phyloP scores from a whole-genome alignment of 2,797 vertebrate genomes.

The Megalops cyprinoides region DNA sequence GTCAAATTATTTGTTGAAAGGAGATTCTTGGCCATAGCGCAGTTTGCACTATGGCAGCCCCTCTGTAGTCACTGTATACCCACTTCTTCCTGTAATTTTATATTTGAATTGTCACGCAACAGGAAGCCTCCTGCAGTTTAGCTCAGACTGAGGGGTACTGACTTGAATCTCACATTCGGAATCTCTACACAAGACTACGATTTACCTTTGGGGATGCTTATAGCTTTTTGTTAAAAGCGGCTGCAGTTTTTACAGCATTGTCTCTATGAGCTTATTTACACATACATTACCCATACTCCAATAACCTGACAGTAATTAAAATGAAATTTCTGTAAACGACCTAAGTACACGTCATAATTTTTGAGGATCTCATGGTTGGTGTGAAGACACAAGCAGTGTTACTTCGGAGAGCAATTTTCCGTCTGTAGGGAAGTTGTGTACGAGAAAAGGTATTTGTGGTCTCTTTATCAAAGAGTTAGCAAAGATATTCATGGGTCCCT shows the following conservation, averaged over 20 bases:
- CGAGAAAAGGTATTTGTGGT: not conserved
- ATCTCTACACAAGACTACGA: slow-evolving; percentile 26
- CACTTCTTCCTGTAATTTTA: slow-evolving; percentile 75
- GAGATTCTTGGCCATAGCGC: slow-evolving; percentile 61
- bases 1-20: slow-evolving; percentile 74
- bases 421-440: too few relatives aligned
- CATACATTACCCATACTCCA: not conserved
- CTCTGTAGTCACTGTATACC: slow-evolving; percentile 65
- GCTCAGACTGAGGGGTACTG: slow-evolving; percentile 32
- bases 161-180: slow-evolving; percentile 6
- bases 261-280: not conserved
- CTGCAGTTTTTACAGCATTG: not conserved
- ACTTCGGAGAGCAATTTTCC: too few relatives aligned
- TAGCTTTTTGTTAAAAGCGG: too few relatives aligned
- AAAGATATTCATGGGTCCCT: slow-evolving; percentile 28
- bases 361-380: not conserved
- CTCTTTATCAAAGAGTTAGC: slow-evolving; percentile 7
- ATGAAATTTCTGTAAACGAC: too few relatives aligned
- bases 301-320: not conserved
- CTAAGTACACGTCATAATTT: not conserved
- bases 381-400: too few relatives aligned
- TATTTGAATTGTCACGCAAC: slow-evolving; percentile 60
- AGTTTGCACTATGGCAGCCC: not conserved
- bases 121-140: slow-evolving; percentile 57
- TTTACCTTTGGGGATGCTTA: slow-evolving; percentile 21